phyloP scores from a whole-genome alignment of 2,888 invertebrate species.

The Nudaria mundana region DNA sequence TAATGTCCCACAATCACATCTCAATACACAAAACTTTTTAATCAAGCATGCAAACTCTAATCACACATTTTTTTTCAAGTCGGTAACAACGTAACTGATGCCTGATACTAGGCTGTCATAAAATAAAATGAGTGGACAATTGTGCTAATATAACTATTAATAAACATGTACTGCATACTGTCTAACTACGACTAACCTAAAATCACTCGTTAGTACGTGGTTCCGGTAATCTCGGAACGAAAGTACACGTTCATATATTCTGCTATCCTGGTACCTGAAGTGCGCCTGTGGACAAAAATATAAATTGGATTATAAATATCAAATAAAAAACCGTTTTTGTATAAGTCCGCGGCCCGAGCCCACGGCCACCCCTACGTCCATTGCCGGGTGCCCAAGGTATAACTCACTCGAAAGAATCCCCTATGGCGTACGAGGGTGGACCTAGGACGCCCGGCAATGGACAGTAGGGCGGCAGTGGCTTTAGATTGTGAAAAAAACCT shows the following conservation, averaged over 20 bases:
- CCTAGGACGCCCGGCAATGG: no score
- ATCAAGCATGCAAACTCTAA: background rate
- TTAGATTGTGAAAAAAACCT: no score
- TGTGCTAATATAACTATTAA: constrained; percentile 35
- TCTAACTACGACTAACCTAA: constrained; percentile 50
- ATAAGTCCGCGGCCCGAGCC: no score
- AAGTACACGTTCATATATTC: constrained; percentile 35
- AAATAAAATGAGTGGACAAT: constrained; percentile 30
- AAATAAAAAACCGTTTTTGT: no score
- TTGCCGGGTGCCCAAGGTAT: no score
- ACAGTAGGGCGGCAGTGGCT: no score
- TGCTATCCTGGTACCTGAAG: constrained; percentile 52
- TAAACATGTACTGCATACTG: constrained; percentile 30
- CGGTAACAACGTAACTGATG: constrained; percentile 9
- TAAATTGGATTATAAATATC: background rate
- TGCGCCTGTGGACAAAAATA: constrained; percentile 35
- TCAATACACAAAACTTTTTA: background rate
- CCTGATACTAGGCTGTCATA: constrained; percentile 12
- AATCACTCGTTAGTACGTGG: constrained; percentile 40
- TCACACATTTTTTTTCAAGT: constrained; percentile 3
- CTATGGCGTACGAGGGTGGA: no score
- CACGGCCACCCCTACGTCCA: no score
- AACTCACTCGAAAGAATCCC: no score
- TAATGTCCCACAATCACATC: background rate
- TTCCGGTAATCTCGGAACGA: constrained; percentile 22